Evolutionary conservation across 2,888 invertebrate genomes (phyloP), one percentile per base, ranked within the genome.

Genomic region (Hirtodrosophila confusa): DNA sequence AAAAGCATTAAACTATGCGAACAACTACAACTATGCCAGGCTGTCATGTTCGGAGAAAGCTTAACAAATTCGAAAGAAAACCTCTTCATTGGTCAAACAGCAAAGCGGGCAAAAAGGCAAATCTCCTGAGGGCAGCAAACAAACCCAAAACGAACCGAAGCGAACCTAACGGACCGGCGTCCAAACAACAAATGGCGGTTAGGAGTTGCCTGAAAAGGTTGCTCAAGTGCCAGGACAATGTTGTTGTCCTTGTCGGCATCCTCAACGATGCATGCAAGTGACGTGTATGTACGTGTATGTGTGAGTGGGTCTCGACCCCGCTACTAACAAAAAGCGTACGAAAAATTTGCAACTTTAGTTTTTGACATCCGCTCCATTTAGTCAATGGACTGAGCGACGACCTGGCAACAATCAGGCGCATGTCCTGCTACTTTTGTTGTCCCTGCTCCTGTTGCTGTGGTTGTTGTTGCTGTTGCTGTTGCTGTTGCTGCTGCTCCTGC

Each of bases 321-420:
- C 41, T 39, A 60, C 40, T 37, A 61, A 61, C 56, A 75, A 68
- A 65, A 64, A 69, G 67, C 66, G 71, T 61, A 71, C 47, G 67
- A 63, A 70, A 83, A 78, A 73, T 80, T 78, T 78, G 68, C 66
- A 78, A 85, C 73, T 78, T 79, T 78, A 77, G 77, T 78, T 85
- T 78, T 86, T 69, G 78, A 83, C 86, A 86, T 88, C 80, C 87
- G 85, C 76, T 83, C 78, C 83, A 75, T 79, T 86, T 80, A 75
- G 78, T 85, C 75, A 73, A 72, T 82, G 78, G 84, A 70, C 73
- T 76, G 73, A 73, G 70, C 84, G 65, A 78, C 74, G 80, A 80
- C 84, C 80, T 80, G 80, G 80, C 78, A 84, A 80, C 80, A 80
- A 80, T 80, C 80, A 80, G 73, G 73, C 75, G 70, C 78, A 84